These are phyloP conservation scores for Heliconius congener DNA, from an alignment of 1,140 invertebrate species.

Conservation along the genomic window DNA sequence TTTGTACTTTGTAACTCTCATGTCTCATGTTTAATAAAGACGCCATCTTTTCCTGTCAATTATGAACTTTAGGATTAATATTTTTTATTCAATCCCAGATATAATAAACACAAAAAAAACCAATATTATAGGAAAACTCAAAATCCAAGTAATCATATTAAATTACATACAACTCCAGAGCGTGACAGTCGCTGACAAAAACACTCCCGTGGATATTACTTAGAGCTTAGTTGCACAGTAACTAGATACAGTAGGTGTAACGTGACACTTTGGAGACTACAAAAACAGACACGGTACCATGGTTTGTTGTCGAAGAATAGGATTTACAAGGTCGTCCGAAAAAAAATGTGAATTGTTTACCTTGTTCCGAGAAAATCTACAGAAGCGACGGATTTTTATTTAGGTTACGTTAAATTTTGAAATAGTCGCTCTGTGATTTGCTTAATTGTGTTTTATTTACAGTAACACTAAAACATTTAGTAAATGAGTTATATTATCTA, in stretches of 20 bases:
- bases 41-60: neutral
- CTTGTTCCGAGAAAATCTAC: neutral
- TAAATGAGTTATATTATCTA: too few relatives aligned
- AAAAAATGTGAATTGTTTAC: neutral
- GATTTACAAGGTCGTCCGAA: neutral
- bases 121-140: neutral
- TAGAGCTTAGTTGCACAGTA: constrained; percentile 40
- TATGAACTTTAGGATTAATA: neutral
- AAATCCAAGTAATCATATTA: constrained; percentile 18
- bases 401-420: neutral
- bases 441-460: neutral
- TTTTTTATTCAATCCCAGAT: neutral
- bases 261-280: constrained; percentile 32
- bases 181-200: constrained; percentile 32
- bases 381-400: neutral
- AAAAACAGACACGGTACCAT: constrained; percentile 24
- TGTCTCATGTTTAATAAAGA: neutral
- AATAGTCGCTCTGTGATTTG: neutral
- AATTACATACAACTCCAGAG: constrained; percentile 31
- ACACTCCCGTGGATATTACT: constrained; percentile 15
- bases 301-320: constrained; percentile 2
- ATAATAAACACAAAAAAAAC: neutral
- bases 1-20: neutral
- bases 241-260: constrained; percentile 42
- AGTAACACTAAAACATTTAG: too few relatives aligned